These are phyloP conservation scores for Pseudomugil gertrudae DNA, from an alignment of 2,797 vertebrate genomes.

Conservation along the genomic window DNA sequence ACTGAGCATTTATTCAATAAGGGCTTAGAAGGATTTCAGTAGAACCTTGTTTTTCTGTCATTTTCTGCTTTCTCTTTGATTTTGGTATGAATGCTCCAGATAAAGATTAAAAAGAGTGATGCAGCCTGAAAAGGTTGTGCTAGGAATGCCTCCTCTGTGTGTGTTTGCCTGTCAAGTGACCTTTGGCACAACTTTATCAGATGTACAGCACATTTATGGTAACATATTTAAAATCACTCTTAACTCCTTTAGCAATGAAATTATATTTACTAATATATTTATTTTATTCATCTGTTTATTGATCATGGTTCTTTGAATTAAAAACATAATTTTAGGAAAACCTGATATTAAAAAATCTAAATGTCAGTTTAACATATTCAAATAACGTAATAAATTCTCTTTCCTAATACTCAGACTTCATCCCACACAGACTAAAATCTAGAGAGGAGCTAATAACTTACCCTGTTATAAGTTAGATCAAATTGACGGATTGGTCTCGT, in stretches of 20 bases:
- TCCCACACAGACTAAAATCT: conserved; percentile 35
- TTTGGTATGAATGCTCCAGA: conserved; percentile 40
- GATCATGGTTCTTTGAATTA: conserved; percentile 21
- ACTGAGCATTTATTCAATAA: conserved; percentile 64
- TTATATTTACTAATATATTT: neutral
- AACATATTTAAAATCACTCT: conserved; percentile 29
- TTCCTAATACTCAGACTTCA: conserved; percentile 13
- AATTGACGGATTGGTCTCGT: conserved; percentile 8
- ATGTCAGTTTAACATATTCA: conserved; percentile 36
- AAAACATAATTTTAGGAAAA: conserved; percentile 20
- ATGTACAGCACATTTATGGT: conserved; percentile 36
- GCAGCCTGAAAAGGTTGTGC: conserved; percentile 13
- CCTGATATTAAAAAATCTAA: too few relatives aligned
- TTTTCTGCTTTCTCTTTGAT: conserved; percentile 52
- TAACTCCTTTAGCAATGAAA: conserved; percentile 32
- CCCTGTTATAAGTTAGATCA: conserved; percentile 27
- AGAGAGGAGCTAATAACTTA: conserved; percentile 30
- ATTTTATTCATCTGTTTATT: conserved; percentile 13
- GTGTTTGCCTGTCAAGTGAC: conserved; percentile 33
- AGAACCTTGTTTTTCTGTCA: conserved; percentile 54
- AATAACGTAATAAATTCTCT: conserved; percentile 36
- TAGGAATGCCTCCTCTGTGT: neutral
- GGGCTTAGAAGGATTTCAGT: conserved; percentile 68
- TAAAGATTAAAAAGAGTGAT: conserved; percentile 40
- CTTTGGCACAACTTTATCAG: conserved; percentile 19